Evolutionary conservation across 1,140 invertebrate genomes (phyloP), one percentile per base, ranked within the genome.

Genomic region (Scaptomyza hsui): DNA sequence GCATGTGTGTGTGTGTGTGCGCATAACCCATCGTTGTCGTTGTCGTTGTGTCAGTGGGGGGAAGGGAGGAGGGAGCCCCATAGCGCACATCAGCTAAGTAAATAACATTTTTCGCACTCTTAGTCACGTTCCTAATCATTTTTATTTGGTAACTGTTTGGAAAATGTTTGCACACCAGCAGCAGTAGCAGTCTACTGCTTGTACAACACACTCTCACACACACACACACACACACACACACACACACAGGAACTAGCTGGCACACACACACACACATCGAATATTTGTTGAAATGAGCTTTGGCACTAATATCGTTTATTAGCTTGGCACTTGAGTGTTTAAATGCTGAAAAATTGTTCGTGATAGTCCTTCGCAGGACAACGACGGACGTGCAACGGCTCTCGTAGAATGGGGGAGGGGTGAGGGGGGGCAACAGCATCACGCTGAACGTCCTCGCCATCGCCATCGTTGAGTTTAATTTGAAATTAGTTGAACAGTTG

Each of bases 21-120:
- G 52, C 53, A 55, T 56, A 56, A 68, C 71, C 49, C 72, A 56
- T 56, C 62, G 56, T 61, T 59, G 35, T 41, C 56, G 45, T 51
- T 61, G 56, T 48, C 57, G 47, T 51, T 61, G 56, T 61, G 68
- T 65, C 67, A n/a, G n/a, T 71, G 65, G 65, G 65, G n/a, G n/a
- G n/a, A n/a, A n/a, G n/a, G n/a, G n/a, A n/a, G n/a, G n/a, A n/a
- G n/a, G n/a, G n/a, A n/a, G n/a, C 71, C 64, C 78, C 78, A 81
- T 29, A 81, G 73, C 78, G 75, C 78, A 81, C 78, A 82, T 81
- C 78, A 82, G 78, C 71, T 82, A 81, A 82, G 78, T 82, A 82
- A 82, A 82, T 82, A 82, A 82, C 78, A 81, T 82, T 82, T 82
- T 82, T 82, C 78, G 78, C 78, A 82, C 78, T 82, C 78, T 82